Base-by-base conservation (phyloP, 1,140 invertebrate genomes). In the Phymorhynchus buccinoides region DNA sequence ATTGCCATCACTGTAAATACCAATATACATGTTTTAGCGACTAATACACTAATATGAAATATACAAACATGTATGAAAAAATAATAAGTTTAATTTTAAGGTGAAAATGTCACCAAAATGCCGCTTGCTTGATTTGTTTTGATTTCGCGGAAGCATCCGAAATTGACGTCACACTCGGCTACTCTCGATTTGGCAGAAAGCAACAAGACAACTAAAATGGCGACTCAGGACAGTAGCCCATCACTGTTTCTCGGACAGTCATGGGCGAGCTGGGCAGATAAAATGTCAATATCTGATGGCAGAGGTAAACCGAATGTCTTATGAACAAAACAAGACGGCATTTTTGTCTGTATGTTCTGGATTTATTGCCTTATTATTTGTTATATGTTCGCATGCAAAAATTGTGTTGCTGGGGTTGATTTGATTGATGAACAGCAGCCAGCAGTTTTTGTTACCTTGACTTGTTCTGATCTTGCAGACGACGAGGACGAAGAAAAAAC, bases 181-280 rank as follows among this genome's bases (percentile, higher is more conserved):
- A 88, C 89, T 86, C 90, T 88, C 92, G 92, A 80, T 85, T 89
- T 88, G 88, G 89, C 86, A 90, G 90, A 92, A 92, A 91, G 91
- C 90, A 92, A 93, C 90, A 92, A 93, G 90, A 91, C 92, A 91
- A 90, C 87, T 90, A 93, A 93, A 93, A 93, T 93, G 93, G 93
- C 93, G 92, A 93, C 92, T 87, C 89, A 91, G 89, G 92, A 92
- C 92, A 90, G 89, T 87, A 94, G 93, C 92, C 92, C 92, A 88
- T 92, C 92, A 89, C 91, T 91, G 87, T 92, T 93, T 90, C 89
- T 91, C 88, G 93, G 92, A 86, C 92, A 93, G 89, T 88, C 90
- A 80, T 93, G 93, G 93, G 89, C 92, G 86, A 90, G 90, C 85
- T 93, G 91, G 92, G 91, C 90, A 85, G 90, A 91, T 68, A 88